phyloP scores from a whole-genome alignment of 2,797 vertebrate genomes.

The Neosilurus hyrtlii region DNA sequence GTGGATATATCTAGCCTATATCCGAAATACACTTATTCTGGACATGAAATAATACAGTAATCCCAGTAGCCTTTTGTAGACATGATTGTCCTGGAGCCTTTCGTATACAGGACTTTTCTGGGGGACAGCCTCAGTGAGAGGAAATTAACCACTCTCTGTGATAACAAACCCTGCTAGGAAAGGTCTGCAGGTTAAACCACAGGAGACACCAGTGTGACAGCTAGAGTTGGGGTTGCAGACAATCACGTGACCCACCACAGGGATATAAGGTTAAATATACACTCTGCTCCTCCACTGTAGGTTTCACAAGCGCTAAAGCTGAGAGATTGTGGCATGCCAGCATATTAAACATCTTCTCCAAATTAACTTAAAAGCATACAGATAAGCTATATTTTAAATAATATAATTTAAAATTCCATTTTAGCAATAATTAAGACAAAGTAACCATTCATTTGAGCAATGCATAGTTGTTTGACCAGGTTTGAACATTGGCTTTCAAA shows the following conservation, averaged over 20 bases:
- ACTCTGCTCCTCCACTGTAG: constrained; percentile 19
- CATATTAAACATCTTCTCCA: background rate
- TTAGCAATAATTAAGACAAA: background rate
- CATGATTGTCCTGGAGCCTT: background rate
- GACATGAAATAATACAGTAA: background rate
- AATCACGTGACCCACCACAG: constrained; percentile 47
- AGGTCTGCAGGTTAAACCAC: constrained; percentile 26
- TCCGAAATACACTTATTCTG: background rate
- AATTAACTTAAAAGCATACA: background rate
- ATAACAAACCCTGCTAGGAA: constrained; percentile 40
- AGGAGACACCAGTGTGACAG: constrained; percentile 43
- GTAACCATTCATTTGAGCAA: background rate
- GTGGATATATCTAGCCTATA: background rate
- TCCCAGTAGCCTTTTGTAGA: background rate
- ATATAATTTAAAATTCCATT: background rate
- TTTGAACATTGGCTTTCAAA: background rate
- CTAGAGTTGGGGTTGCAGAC: constrained; percentile 41
- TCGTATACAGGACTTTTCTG: background rate
- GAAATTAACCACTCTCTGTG: constrained; percentile 39
- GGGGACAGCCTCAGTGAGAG: constrained; percentile 12
- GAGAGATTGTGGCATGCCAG: background rate
- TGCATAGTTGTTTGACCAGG: background rate
- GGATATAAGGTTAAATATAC: constrained; percentile 52
- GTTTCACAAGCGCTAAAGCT: constrained; percentile 14
- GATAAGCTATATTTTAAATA: background rate